Conservation (phyloP, 2,797 vertebrate species). For the Oryzias dopingdopingensis region DNA sequence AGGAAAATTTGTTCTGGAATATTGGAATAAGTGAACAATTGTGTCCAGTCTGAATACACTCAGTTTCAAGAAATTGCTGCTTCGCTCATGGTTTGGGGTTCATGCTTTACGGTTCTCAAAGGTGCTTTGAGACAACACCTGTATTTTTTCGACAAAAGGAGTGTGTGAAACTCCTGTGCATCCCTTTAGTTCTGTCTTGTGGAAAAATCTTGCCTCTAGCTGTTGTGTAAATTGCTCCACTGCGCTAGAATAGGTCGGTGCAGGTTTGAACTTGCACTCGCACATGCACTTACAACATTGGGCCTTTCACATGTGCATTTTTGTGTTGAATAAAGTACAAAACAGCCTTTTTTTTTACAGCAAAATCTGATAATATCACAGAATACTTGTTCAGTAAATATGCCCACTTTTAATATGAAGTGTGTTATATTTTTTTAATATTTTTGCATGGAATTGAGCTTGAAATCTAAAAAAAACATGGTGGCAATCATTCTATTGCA, state of each 20-base stretch:
- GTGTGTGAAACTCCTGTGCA: constrained; percentile 3
- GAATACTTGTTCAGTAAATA: not conserved
- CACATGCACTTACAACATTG: constrained; percentile 1
- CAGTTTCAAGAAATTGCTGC: no score
- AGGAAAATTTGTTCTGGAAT: no score
- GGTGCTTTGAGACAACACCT: not conserved
- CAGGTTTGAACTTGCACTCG: constrained; percentile 35
- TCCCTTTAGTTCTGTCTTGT: constrained; percentile 5
- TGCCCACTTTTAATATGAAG: not conserved
- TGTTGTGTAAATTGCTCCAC: constrained; percentile 38
- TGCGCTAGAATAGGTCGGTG: constrained; percentile 26
- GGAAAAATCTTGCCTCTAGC: constrained; percentile 34
- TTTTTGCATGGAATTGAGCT: not conserved
- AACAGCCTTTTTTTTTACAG: not conserved
- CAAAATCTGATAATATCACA: not conserved
- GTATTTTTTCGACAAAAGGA: constrained; percentile 1
- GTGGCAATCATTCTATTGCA: not conserved
- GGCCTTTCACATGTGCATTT: not conserved
- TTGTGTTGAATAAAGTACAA: not conserved
- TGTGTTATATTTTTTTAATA: no score
- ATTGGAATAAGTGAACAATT: no score
- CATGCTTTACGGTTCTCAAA: not conserved
- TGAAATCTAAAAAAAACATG: not conserved
- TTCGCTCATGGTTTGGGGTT: no score
- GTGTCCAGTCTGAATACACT: no score